Base-by-base conservation (phyloP, 2,797 vertebrate species). In the Hippopotamyrus pictus region DNA sequence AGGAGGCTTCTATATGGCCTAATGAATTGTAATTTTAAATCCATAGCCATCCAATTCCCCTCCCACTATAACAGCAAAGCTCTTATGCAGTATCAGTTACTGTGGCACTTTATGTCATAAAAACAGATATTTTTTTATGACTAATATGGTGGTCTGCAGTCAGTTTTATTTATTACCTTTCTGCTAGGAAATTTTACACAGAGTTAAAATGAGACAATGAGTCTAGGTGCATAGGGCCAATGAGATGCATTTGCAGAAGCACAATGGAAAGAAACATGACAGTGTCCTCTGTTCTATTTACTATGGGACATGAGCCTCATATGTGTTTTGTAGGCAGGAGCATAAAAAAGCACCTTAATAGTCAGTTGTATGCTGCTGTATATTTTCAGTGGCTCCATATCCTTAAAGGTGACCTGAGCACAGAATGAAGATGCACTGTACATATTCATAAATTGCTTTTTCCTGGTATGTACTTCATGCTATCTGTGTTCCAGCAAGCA, bases 91-190 rank as follows among this genome's bases (percentile, higher is more conserved):
- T 73, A 76, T 22, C 33, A 59, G 88, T 62, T 51, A 29, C 37
- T 85, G 90, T 29, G 29, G 90, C 91, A 91, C 93, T 95, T 93
- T 93, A 95, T 94, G 95, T 95, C 94, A 95, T 90, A 44, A 73
- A 46, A 93, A 91, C 92, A 92, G 91, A 92, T 90, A 89, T 57
- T 19, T 90, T 90, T 91, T 90, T 69, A 41, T 88, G 88, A 95
- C 95, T 95, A 93, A 95, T 95, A 93, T 54, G 76, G 83, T 92
- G 91, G 89, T 91, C 48, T 91, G 90, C 90, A 93, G 92, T 95
- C 92, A 93, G 93, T 95, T 93, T 94, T 93, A 91, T 95, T 94
- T 95, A 95, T 94, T 93, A 93, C 94, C n/a, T 89, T 90, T 91
- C 92, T 92, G 92, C 94, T 37, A 37, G 69, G 50, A 51, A 93